phyloP scores from a whole-genome alignment of 2,797 vertebrate genomes.

The Hydrolagus colliei region DNA sequence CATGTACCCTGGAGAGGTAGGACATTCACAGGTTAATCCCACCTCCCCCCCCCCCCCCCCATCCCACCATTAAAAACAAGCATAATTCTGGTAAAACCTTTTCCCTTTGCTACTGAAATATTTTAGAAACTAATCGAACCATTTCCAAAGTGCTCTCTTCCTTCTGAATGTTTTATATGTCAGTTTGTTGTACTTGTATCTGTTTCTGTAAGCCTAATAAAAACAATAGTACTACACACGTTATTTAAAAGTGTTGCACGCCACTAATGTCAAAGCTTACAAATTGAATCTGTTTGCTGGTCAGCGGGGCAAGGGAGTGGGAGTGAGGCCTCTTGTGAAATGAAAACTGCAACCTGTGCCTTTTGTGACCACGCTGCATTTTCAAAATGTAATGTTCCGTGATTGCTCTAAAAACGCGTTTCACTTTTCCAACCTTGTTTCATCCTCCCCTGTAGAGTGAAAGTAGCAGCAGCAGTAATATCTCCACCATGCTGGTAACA shows the following conservation, averaged over 20 bases:
- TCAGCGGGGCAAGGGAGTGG: background rate
- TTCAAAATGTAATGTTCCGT: background rate
- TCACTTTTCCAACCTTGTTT: constrained; percentile 41
- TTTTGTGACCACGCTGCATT: constrained; percentile 1
- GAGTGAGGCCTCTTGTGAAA: background rate
- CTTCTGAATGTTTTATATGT: constrained; percentile 25
- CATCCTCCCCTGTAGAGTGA: constrained; percentile 73
- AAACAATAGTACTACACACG: constrained; percentile 8
- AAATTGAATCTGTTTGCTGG: background rate
- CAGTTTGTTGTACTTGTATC: constrained; percentile 22
- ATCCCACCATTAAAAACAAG: background rate
- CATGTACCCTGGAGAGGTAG: background rate
- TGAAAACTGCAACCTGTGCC: background rate
- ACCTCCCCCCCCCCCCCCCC: background rate
- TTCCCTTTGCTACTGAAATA: background rate
- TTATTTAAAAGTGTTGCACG: constrained; percentile 11
- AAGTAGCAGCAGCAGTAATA: constrained; percentile 99
- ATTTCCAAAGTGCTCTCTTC: constrained; percentile 4
- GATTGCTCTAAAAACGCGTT: constrained; percentile 7
- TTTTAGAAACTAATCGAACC: background rate
- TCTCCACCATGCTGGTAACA: constrained; percentile 99
- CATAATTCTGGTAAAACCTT: background rate
- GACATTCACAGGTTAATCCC: background rate
- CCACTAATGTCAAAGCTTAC: constrained; percentile 9
- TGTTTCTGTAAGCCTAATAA: constrained; percentile 27